These are phyloP conservation scores for Apodemia duryi DNA, from an alignment of 2,888 invertebrate species.

Conservation along the genomic window DNA sequence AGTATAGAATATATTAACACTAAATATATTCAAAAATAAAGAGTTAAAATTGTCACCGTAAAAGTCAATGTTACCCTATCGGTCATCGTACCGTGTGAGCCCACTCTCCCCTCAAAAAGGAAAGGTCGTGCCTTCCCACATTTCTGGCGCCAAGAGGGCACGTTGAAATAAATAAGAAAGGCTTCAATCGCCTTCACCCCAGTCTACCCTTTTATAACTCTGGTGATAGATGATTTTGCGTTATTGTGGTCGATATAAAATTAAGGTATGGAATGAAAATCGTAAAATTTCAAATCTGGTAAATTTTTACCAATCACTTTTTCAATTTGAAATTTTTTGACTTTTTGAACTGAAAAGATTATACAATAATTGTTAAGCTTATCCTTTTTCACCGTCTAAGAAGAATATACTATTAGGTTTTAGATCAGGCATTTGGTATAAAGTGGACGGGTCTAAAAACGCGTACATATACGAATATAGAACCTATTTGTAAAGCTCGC, in stretches of 20 bases:
- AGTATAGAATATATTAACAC: too few species aligned
- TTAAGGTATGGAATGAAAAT: constrained; percentile 19
- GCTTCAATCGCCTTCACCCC: constrained; percentile 65
- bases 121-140: constrained; percentile 52
- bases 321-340: too few species aligned
- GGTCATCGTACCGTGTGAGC: constrained; percentile 57
- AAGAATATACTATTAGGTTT: too few species aligned
- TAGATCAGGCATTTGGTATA: too few species aligned
- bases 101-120: constrained; percentile 38
- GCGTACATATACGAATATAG: too few species aligned
- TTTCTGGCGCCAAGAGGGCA: constrained; percentile 60
- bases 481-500: too few species aligned
- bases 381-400: too few species aligned
- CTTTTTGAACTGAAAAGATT: too few species aligned
- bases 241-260: constrained; percentile 37
- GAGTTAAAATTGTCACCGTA: constrained; percentile 32
- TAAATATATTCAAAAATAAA: constrained; percentile 18
- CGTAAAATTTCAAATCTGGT: background rate
- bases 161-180: constrained; percentile 66
- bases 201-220: constrained; percentile 66
- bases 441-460: too few species aligned
- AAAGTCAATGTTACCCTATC: constrained; percentile 48
- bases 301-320: too few species aligned
- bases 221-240: constrained; percentile 67
- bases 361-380: too few species aligned